A percentile compares a stretch with the other conserved stretches of the same genome.
Evolutionary conservation across 2,113 vertebrate species (phyloP).

Genomic region (Syngnathus scovelli): DNA sequence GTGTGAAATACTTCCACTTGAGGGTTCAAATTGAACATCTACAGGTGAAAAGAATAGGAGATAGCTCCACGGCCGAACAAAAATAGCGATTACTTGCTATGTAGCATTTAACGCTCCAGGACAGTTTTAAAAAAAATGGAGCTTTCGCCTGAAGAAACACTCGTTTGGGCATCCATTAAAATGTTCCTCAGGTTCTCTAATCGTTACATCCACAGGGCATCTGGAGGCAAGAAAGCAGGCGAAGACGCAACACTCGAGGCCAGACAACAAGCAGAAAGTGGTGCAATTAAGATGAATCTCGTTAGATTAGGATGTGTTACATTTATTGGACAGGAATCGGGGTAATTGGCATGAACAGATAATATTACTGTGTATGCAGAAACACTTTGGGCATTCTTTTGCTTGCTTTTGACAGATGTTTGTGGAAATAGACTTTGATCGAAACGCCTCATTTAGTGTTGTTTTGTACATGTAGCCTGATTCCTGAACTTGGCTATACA

Average conservation of each 20-base stretch:
- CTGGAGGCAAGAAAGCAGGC: slow-evolving; percentile 36
- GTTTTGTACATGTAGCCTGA: too few relatives aligned
- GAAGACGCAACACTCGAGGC: slow-evolving; percentile 40
- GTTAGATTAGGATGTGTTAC: slow-evolving; percentile 44
- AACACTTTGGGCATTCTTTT: background rate
- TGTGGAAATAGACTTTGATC: too few relatives aligned
- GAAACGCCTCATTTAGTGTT: too few relatives aligned
- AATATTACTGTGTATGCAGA: background rate
- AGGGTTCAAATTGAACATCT: slow-evolving; percentile 1
- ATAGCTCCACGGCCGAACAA: background rate
- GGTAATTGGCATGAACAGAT: slow-evolving; percentile 11
- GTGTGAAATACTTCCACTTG: background rate
- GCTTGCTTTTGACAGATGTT: too few relatives aligned
- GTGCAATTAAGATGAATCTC: slow-evolving; percentile 44
- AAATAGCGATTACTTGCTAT: slow-evolving; percentile 27
- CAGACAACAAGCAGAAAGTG: slow-evolving; percentile 49
- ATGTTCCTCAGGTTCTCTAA: slow-evolving; percentile 53
- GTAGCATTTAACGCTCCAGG: slow-evolving; percentile 35
- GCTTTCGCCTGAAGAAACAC: slow-evolving; percentile 51
- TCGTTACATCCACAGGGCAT: slow-evolving; percentile 46
- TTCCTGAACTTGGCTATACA: too few relatives aligned
- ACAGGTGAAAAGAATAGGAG: background rate
- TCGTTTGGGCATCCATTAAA: slow-evolving; percentile 58
- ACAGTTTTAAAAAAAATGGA: slow-evolving; percentile 58
- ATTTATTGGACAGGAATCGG: slow-evolving; percentile 24